Evolutionary conservation across 2,888 invertebrate species (phyloP).

Genomic region (Marasmarcha lunaedactyla): DNA sequence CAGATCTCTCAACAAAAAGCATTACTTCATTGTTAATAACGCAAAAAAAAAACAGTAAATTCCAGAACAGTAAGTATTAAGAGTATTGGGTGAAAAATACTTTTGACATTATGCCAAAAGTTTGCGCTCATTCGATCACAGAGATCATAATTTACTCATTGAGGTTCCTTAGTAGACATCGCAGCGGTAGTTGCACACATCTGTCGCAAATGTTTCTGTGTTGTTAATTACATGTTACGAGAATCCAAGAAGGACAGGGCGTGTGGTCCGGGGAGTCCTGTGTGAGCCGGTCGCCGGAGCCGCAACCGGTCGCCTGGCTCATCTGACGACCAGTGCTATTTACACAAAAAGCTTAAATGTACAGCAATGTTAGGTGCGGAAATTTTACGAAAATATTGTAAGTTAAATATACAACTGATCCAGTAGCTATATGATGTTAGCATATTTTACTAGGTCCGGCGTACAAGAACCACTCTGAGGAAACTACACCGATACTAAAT

Average conservation of each 20-base stretch:
- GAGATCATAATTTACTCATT: neutral
- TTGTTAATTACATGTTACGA: conserved; percentile 67
- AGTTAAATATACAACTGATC: conserved; percentile 51
- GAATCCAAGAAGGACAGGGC: conserved; percentile 29
- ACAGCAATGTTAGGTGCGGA: conserved; percentile 68
- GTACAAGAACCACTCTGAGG: conserved; percentile 1
- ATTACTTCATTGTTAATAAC: conserved; percentile 51
- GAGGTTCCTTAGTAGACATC: conserved; percentile 53
- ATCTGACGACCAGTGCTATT: conserved; percentile 45
- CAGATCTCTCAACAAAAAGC: conserved; percentile 56
- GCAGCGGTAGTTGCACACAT: conserved; percentile 69
- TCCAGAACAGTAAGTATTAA: conserved; percentile 47
- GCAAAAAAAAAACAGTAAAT: conserved; percentile 48
- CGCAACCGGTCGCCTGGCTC: conserved; percentile 28
- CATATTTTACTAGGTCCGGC: conserved; percentile 20
- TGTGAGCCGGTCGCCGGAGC: conserved; percentile 27
- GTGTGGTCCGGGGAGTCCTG: conserved; percentile 24
- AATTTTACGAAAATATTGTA: conserved; percentile 54
- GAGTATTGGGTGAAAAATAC: conserved; percentile 72
- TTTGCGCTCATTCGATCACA: conserved; percentile 28
- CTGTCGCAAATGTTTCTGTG: conserved; percentile 53
- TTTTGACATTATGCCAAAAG: conserved; percentile 49
- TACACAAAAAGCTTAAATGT: conserved; percentile 69
- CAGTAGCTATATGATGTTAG: conserved; percentile 29
- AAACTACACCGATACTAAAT: no score